These are phyloP conservation scores for Urocolius indicus DNA, from an alignment of 2,113 vertebrate species.

Conservation along the genomic window DNA sequence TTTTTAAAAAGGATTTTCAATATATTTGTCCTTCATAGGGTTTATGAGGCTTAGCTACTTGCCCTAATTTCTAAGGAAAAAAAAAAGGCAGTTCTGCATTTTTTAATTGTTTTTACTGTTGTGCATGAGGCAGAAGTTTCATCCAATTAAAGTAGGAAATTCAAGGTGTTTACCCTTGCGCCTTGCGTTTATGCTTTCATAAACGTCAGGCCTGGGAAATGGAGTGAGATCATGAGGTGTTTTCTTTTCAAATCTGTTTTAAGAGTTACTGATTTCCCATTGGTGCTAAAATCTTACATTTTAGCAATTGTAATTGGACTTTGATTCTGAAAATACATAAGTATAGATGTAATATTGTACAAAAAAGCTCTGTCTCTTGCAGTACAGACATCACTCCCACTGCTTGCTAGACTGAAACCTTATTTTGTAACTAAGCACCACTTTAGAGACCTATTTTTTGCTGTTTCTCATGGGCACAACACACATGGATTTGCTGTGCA, in stretches of 20 bases:
- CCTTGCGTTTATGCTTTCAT: background rate
- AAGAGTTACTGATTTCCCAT: background rate
- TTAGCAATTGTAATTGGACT: background rate
- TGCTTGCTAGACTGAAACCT: background rate
- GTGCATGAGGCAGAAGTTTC: background rate
- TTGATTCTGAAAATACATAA: background rate
- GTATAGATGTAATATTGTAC: background rate
- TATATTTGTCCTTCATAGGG: background rate
- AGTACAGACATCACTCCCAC: background rate
- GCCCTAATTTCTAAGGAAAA: background rate
- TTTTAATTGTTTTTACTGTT: background rate
- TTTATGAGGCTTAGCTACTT: background rate
- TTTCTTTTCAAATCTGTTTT: background rate
- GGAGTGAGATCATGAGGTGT: background rate
- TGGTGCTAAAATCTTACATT: background rate
- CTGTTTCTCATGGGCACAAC: background rate
- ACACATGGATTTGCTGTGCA: background rate
- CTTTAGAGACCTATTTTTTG: background rate
- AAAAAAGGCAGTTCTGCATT: background rate
- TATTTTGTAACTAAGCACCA: background rate
- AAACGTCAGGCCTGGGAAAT: background rate
- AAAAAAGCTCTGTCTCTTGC: background rate
- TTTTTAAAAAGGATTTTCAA: background rate
- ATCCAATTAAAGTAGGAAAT: background rate
- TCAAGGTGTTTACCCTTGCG: background rate